Percentiles rank a stretch among this genome's conserved stretches.
phyloP scores from a whole-genome alignment of 2,113 vertebrate species.

The Etheostoma cragini region DNA sequence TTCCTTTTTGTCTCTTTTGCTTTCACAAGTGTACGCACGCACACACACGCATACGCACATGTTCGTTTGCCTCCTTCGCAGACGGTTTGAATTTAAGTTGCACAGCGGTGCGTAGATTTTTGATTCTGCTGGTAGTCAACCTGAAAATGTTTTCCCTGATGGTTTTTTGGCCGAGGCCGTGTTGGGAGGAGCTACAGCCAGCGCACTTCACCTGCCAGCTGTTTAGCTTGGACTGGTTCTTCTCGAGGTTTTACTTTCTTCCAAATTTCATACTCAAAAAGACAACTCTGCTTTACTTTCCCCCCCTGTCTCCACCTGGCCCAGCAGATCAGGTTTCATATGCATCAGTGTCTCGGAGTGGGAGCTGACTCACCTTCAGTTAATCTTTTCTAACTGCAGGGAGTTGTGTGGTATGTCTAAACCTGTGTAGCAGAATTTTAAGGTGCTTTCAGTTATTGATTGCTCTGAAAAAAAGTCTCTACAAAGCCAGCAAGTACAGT shows the following conservation, averaged over 20 bases:
- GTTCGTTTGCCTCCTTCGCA: slow-evolving; percentile 39
- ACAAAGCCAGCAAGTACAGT: slow-evolving; percentile 17
- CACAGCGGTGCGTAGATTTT: slow-evolving; percentile 49
- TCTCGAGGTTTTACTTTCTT: slow-evolving; percentile 32
- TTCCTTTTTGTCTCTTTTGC: slow-evolving; percentile 27
- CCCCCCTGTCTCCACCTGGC: slow-evolving; percentile 46
- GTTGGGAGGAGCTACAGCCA: slow-evolving; percentile 44
- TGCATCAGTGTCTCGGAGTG: slow-evolving; percentile 63
- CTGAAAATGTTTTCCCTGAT: slow-evolving; percentile 74
- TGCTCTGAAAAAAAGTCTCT: slow-evolving; percentile 30
- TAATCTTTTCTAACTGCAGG: slow-evolving; percentile 68
- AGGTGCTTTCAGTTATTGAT: slow-evolving; percentile 59
- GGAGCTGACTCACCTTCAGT: slow-evolving; percentile 60
- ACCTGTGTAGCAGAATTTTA: slow-evolving; percentile 55
- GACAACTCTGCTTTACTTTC: slow-evolving; percentile 18
- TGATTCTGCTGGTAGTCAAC: slow-evolving; percentile 70
- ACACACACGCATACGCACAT: slow-evolving; percentile 14
- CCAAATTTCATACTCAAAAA: slow-evolving; percentile 48
- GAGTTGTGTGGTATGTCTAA: slow-evolving; percentile 37
- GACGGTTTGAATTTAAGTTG: slow-evolving; percentile 60
- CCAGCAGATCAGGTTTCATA: slow-evolving; percentile 60
- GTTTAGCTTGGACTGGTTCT: slow-evolving; percentile 50
- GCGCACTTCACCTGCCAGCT: slow-evolving; percentile 68
- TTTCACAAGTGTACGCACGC: not conserved
- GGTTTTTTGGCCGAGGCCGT: slow-evolving; percentile 67